A percentile compares a stretch with the other conserved stretches of the same genome.
Evolutionary conservation across 2,797 vertebrate species (phyloP).

Genomic region (Pelodytes ibericus): DNA sequence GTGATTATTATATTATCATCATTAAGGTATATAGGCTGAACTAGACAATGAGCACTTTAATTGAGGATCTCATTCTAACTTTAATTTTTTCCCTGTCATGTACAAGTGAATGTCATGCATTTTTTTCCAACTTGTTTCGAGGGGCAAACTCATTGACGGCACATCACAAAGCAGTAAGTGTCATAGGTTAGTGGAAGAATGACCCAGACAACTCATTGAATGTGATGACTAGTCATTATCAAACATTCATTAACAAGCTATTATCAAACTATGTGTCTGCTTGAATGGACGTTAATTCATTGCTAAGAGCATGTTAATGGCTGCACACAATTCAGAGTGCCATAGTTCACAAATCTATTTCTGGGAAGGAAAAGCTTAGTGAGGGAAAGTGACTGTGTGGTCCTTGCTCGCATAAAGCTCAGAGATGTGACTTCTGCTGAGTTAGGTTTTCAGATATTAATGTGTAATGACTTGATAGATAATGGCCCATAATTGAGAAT

Average conservation of each 20-base stretch:
- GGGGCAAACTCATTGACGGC: slow-evolving; percentile 22
- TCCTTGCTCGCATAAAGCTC: too few relatives aligned
- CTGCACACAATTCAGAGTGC: slow-evolving; percentile 25
- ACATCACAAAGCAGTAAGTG: slow-evolving; percentile 26
- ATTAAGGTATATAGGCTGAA: background rate
- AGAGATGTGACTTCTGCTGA: background rate
- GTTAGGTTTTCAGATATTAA: background rate
- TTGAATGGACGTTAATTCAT: slow-evolving; percentile 43
- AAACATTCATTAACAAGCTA: slow-evolving; percentile 53
- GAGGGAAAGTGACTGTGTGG: background rate
- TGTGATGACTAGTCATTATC: slow-evolving; percentile 51
- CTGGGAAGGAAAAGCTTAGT: slow-evolving; percentile 1
- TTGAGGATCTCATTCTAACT: background rate
- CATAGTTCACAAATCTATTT: slow-evolving; percentile 29
- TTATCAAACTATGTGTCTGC: slow-evolving; percentile 42
- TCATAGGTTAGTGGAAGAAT: slow-evolving; percentile 48
- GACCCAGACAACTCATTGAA: slow-evolving; percentile 20
- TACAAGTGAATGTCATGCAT: slow-evolving; percentile 14
- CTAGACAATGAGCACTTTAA: background rate
- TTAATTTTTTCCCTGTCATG: background rate
- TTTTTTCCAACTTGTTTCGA: slow-evolving; percentile 14
- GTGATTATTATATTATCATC: too few relatives aligned
- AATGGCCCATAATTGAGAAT: background rate
- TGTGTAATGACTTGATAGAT: background rate
- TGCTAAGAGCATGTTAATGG: slow-evolving; percentile 54